These are phyloP conservation scores for Manduca sexta DNA, from an alignment of 1,140 invertebrate genomes.

Conservation along the genomic window DNA sequence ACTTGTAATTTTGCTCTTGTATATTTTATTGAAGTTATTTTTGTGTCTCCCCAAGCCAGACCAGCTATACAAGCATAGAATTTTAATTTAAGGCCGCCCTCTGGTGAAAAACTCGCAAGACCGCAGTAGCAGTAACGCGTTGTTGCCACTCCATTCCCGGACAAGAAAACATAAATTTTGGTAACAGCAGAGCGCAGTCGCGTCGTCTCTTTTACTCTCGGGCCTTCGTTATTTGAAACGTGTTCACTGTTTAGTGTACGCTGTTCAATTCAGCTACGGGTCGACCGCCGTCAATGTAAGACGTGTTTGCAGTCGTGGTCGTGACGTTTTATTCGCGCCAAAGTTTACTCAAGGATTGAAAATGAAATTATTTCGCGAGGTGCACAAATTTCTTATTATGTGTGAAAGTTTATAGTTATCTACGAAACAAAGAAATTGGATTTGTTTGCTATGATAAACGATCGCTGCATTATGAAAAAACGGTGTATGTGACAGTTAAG, in stretches of 20 bases:
- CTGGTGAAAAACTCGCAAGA: conserved; percentile 28
- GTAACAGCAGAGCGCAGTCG: conserved; percentile 11
- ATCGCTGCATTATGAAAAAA: conserved; percentile 12
- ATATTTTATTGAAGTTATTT: too few relatives aligned
- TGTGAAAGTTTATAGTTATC: conserved; percentile 16
- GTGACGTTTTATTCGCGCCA: conserved; percentile 37
- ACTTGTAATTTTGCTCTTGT: too few relatives aligned
- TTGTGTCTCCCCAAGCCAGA: not conserved
- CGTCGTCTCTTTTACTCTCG: conserved; percentile 22
- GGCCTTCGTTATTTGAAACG: conserved; percentile 18
- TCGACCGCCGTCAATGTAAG: conserved; percentile 43
- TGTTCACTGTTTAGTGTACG: too few relatives aligned
- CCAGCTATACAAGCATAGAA: conserved; percentile 7
- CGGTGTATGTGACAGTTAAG: conserved; percentile 42
- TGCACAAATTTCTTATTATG: conserved; percentile 20
- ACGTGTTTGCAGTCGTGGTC: conserved; percentile 30
- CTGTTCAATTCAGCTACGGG: conserved; percentile 53
- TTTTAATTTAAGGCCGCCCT: conserved; percentile 25
- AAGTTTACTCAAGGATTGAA: conserved; percentile 43
- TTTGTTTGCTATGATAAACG: conserved; percentile 13
- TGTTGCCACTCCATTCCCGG: conserved; percentile 29
- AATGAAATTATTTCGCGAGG: conserved; percentile 35
- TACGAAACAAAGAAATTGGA: conserved; percentile 13
- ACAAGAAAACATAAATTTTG: conserved; percentile 24
- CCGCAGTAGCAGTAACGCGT: conserved; percentile 15